These are phyloP conservation scores for Circaetus gallicus DNA, from an alignment of 2,113 vertebrate species.

Conservation along the genomic window DNA sequence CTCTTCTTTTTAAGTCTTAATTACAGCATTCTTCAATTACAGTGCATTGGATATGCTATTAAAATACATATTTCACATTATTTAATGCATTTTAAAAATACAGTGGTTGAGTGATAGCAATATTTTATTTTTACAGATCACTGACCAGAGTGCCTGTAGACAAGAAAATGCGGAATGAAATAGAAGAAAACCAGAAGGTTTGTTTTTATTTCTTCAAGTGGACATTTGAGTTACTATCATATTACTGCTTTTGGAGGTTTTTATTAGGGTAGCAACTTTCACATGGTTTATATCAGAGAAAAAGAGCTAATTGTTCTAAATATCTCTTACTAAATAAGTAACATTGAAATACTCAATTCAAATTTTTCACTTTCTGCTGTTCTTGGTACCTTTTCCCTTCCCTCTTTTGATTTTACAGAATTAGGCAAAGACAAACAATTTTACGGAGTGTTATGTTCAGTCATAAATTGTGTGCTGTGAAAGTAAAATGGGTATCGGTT, in stretches of 20 bases:
- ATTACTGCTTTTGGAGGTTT: not conserved
- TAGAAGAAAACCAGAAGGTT: conserved; percentile 97
- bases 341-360: not conserved
- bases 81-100: not conserved
- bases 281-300: not conserved
- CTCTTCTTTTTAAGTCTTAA: not conserved
- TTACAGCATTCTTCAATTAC: not conserved
- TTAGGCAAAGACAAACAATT: not conserved
- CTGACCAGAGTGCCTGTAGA: conserved; percentile 88
- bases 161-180: conserved; percentile 89
- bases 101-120: not conserved
- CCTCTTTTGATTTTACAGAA: not conserved
- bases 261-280: not conserved
- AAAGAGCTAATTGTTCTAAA: not conserved
- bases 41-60: not conserved
- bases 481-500: not conserved
- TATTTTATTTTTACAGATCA: conserved; percentile 84
- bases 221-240: not conserved
- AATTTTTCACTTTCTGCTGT: not conserved
- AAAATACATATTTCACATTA: not conserved
- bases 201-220: conserved; percentile 22
- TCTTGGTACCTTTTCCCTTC: not conserved
- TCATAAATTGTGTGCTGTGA: not conserved
- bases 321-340: not conserved
- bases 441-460: not conserved